Percentiles rank a stretch among this genome's conserved stretches.
Conservation (phyloP, 2,797 vertebrate species). For the Rhyacichthys aspro region DNA sequence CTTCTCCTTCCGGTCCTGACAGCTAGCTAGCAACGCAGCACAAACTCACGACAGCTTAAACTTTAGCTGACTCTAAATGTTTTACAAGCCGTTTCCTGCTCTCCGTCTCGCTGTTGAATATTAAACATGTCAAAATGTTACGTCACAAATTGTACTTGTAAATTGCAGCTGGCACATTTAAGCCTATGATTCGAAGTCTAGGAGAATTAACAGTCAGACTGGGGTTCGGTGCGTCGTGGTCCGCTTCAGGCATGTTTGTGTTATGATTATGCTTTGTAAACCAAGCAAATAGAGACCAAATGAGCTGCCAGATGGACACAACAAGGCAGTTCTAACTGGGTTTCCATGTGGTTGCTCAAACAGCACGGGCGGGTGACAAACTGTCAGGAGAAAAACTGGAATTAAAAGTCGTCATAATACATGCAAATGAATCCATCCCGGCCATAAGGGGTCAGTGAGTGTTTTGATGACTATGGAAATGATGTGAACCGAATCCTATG, state of each 20-base stretch:
- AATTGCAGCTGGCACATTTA: conserved; percentile 34
- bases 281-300: conserved; percentile 14
- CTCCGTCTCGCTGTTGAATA: conserved; percentile 40
- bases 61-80: conserved; percentile 42
- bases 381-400: conserved; percentile 21
- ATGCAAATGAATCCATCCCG: conserved; percentile 48
- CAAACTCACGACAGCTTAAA: conserved; percentile 43
- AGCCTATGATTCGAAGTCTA: conserved; percentile 36
- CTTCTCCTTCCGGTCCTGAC: conserved; percentile 49
- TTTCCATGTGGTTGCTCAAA: conserved; percentile 16
- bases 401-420: conserved; percentile 45
- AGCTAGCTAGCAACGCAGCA: conserved; percentile 40
- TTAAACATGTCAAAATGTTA: conserved; percentile 43
- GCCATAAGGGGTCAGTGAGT: conserved; percentile 44
- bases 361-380: conserved; percentile 18
- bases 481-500: conserved; percentile 29
- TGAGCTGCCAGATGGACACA: conserved; percentile 8
- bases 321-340: conserved; percentile 5
- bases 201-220: conserved; percentile 6
- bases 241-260: conserved; percentile 19
- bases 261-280: conserved; percentile 12
- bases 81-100: conserved; percentile 24
- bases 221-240: background rate
- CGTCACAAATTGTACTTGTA: conserved; percentile 33
- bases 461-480: conserved; percentile 55